Conservation (phyloP, 1,140 invertebrate species). For the Scaptomyza montana region DNA sequence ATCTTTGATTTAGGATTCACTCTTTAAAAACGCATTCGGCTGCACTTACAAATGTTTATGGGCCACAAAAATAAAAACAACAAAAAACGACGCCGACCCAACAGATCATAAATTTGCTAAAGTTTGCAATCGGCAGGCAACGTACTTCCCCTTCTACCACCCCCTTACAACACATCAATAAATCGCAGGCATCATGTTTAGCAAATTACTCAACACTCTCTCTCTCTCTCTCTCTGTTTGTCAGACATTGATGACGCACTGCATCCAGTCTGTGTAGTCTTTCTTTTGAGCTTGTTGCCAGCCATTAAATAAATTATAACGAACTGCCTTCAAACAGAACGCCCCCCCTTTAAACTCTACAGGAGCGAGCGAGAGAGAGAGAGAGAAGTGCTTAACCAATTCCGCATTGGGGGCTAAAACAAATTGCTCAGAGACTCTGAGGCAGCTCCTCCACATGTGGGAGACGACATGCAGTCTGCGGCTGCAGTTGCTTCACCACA, state of each 20-base stretch:
- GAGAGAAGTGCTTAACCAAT: background rate
- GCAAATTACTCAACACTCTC: slow-evolving; percentile 77
- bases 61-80: slow-evolving; percentile 44
- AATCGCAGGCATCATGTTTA: slow-evolving; percentile 51
- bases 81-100: slow-evolving; percentile 26
- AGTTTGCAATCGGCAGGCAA: slow-evolving; percentile 36
- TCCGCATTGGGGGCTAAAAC: slow-evolving; percentile 42
- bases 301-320: slow-evolving; percentile 77
- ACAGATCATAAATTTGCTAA: slow-evolving; percentile 44
- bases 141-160: no score
- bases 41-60: slow-evolving; percentile 63
- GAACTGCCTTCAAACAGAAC: slow-evolving; percentile 46
- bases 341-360: background rate
- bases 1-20: slow-evolving; percentile 78
- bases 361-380: background rate
- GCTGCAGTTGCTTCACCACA: slow-evolving; percentile 18
- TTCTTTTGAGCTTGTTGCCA: slow-evolving; percentile 20
- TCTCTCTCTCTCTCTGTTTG: background rate
- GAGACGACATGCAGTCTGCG: slow-evolving; percentile 76
- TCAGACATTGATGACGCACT: slow-evolving; percentile 41
- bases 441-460: slow-evolving; percentile 45
- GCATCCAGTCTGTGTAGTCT: slow-evolving; percentile 1
- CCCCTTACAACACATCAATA: background rate
- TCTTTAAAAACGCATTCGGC: slow-evolving; percentile 78
- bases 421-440: slow-evolving; percentile 45